Conservation (phyloP, 2,888 invertebrate species). For the Aphrophora alni region DNA sequence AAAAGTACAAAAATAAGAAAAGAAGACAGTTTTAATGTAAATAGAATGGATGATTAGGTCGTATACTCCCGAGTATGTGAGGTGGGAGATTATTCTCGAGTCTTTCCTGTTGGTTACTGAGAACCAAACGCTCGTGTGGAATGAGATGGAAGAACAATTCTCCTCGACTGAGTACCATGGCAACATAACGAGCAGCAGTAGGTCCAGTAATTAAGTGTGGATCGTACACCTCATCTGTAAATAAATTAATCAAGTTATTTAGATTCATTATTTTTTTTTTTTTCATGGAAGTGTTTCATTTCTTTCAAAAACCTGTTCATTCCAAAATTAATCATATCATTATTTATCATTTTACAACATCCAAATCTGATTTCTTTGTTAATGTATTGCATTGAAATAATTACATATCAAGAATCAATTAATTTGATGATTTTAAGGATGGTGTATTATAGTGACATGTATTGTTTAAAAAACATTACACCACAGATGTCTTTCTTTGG, state of each 20-base stretch:
- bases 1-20: not conserved
- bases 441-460: too few species aligned
- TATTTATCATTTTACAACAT: too few species aligned
- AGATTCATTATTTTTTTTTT: not conserved
- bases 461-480: too few species aligned
- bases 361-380: too few species aligned
- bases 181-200: constrained; percentile 23
- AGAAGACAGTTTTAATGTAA: not conserved
- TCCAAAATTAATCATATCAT: too few species aligned
- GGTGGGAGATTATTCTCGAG: constrained; percentile 33
- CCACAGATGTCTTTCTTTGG: too few species aligned
- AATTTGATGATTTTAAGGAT: too few species aligned
- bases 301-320: too few species aligned
- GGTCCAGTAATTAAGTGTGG: constrained; percentile 35
- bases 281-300: too few species aligned
- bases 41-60: constrained; percentile 38
- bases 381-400: too few species aligned
- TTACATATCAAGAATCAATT: too few species aligned
- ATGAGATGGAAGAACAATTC: constrained; percentile 36
- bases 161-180: constrained; percentile 30
- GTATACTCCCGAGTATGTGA: constrained; percentile 35
- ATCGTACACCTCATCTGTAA: constrained; percentile 32
- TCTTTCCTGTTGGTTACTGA: constrained; percentile 32
- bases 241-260: not conserved
- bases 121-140: constrained; percentile 37